A percentile compares a stretch with the other conserved stretches of the same genome.
Conservation (phyloP, 2,797 vertebrate genomes). For the Crocodylus rhombifer region DNA sequence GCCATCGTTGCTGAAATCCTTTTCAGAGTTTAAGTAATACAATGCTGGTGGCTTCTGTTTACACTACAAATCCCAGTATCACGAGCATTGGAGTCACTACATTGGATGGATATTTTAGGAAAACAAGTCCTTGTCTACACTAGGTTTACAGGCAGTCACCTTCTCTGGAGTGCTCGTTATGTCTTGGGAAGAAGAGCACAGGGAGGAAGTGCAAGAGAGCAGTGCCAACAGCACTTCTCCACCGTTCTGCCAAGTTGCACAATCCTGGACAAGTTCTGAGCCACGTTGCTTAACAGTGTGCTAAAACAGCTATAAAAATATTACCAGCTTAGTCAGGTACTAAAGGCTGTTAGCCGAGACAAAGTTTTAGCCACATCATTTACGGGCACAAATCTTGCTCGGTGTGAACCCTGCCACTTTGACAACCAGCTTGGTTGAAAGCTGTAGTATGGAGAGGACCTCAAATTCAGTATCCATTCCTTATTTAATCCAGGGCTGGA, state of each 20-base stretch:
- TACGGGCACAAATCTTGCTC: constrained; percentile 20
- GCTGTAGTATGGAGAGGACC: constrained; percentile 7
- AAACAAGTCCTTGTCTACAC: not conserved
- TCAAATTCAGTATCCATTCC: not conserved
- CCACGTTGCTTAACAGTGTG: too few relatives aligned
- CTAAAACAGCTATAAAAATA: too few relatives aligned
- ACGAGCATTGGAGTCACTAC: not conserved
- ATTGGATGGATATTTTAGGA: not conserved
- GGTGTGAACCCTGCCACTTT: constrained; percentile 13
- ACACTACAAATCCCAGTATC: not conserved
- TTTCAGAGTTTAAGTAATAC: not conserved
- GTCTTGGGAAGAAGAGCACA: too few relatives aligned
- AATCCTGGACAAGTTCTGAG: too few relatives aligned
- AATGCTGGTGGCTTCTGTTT: not conserved
- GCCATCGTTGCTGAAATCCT: not conserved
- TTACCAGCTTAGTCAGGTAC: not conserved
- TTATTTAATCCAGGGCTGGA: constrained; percentile 14
- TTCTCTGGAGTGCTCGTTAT: not conserved
- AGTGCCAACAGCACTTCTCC: too few relatives aligned
- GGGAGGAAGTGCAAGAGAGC: too few relatives aligned
- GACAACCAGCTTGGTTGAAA: constrained; percentile 18
- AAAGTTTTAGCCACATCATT: constrained; percentile 35
- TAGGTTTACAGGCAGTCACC: not conserved
- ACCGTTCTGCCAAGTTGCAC: too few relatives aligned
- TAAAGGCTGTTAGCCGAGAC: not conserved